Evolutionary conservation across 2,888 invertebrate species (phyloP), one percentile per base, ranked within the genome.

Genomic region (Lamellibrachia columna): DNA sequence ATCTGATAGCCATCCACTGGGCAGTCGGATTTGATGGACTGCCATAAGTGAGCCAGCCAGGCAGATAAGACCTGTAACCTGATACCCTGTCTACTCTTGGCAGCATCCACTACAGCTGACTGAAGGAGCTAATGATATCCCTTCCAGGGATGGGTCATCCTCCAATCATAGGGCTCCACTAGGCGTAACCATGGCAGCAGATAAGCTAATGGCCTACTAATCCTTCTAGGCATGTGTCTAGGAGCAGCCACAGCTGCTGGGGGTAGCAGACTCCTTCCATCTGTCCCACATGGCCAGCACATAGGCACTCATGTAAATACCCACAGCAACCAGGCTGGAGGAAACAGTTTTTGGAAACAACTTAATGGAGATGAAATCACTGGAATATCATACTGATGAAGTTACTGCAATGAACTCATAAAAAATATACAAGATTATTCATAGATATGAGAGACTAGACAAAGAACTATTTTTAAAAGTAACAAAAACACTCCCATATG

Each of bases 141-240:
- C 75, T 75, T 75, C 75, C 75, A 75, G 75, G 75, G 75, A 75
- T 15, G 75, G 6, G 3, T 6, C 22, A 0, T 75, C 75, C 75
- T 75, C 75, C 75, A 75, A 75, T 75, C 75, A 75, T 15, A 75
- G 75, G 75, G 75, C 75, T 22, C 6, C 75, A 15, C 75, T 3
- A n/a, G 75, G 2, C 1, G 75, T 75, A 22, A n/a, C 6, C 75
- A 75, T 75, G 75, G 75, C 75, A 75, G 75, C 75, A 75, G 75
- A 75, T 75, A 75, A 75, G 75, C 75, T 75, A 75, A 75, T 75
- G 75, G 75, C 75, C 22, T 75, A 4, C 75, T 75, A 75, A 75
- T 75, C 75, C 75, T 75, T 75, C 75, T 75, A 75, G 75, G 75
- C 22, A 75, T 75, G 75, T 75, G 75, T 75, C 75, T 22, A 75